phyloP scores from a whole-genome alignment of 2,888 invertebrate genomes.

The Orchestes rusci region DNA sequence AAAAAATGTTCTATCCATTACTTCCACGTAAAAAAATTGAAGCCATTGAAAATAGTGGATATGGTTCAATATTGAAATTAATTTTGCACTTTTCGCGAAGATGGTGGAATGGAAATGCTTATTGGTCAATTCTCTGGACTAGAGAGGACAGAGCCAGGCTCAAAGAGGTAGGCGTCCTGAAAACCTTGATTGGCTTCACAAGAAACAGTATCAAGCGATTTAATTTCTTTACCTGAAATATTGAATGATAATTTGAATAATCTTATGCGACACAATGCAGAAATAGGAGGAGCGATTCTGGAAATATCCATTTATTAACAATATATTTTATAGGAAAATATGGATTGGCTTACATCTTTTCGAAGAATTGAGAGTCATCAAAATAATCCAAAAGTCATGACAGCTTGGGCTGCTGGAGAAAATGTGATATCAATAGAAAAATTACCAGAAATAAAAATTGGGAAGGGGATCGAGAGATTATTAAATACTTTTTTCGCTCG shows the following conservation, averaged over 20 bases:
- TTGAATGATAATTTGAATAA: too few relatives aligned
- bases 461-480: constrained; percentile 43
- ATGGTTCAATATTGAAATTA: constrained; percentile 29
- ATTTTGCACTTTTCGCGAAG: constrained; percentile 24
- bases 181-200: too few relatives aligned
- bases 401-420: constrained; percentile 59
- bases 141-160: constrained; percentile 29
- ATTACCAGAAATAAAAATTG: constrained; percentile 47
- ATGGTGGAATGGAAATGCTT: constrained; percentile 26
- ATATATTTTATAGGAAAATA: too few relatives aligned
- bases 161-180: constrained; percentile 16
- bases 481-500: constrained; percentile 48
- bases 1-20: constrained; percentile 25
- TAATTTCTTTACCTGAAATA: too few relatives aligned
- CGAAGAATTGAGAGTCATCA: constrained; percentile 14
- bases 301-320: too few relatives aligned
- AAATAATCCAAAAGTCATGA: constrained; percentile 52
- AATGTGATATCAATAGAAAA: constrained; percentile 56
- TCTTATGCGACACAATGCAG: too few relatives aligned
- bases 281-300: too few relatives aligned
- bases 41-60: constrained; percentile 28
- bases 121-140: constrained; percentile 28
- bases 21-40: constrained; percentile 26
- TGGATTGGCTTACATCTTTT: too few relatives aligned
- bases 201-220: too few relatives aligned